Evolutionary conservation across 2,797 vertebrate species (phyloP).

Genomic region (Cynodonichthys magdalenae): DNA sequence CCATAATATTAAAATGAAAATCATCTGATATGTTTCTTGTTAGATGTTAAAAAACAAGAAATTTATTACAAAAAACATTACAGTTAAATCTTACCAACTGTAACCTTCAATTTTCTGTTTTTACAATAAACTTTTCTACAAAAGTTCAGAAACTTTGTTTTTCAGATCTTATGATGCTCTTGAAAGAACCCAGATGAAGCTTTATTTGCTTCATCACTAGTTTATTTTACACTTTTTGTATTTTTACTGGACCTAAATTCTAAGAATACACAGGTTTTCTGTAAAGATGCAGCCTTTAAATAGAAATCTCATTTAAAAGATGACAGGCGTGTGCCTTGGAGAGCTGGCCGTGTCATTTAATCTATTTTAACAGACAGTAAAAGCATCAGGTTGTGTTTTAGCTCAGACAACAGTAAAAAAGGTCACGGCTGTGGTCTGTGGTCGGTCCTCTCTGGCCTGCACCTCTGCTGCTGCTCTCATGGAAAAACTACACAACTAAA

Average conservation of each 20-base stretch:
- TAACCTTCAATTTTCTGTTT: neutral
- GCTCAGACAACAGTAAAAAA: slow-evolving; percentile 20
- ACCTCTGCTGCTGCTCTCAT: slow-evolving; percentile 14
- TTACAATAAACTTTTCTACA: neutral
- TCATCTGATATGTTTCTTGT: neutral
- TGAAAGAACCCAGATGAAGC: no score
- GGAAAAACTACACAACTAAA: slow-evolving; percentile 16
- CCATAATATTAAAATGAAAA: neutral
- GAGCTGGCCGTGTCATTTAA: slow-evolving; percentile 34
- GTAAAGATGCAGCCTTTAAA: neutral
- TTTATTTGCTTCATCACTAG: no score
- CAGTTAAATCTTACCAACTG: neutral
- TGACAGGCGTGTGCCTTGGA: slow-evolving; percentile 19
- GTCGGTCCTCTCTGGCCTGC: slow-evolving; percentile 13
- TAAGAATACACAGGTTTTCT: neutral
- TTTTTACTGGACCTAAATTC: no score
- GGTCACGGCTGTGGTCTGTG: slow-evolving; percentile 23
- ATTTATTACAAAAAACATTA: no score
- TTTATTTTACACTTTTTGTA: no score
- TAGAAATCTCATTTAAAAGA: neutral
- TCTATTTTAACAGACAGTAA: slow-evolving; percentile 34
- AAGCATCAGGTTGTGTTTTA: slow-evolving; percentile 41
- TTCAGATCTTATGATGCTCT: no score
- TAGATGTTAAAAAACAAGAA: no score
- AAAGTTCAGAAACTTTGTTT: no score